phyloP scores from a whole-genome alignment of 2,888 invertebrate species.

The Cyclophora punctaria region DNA sequence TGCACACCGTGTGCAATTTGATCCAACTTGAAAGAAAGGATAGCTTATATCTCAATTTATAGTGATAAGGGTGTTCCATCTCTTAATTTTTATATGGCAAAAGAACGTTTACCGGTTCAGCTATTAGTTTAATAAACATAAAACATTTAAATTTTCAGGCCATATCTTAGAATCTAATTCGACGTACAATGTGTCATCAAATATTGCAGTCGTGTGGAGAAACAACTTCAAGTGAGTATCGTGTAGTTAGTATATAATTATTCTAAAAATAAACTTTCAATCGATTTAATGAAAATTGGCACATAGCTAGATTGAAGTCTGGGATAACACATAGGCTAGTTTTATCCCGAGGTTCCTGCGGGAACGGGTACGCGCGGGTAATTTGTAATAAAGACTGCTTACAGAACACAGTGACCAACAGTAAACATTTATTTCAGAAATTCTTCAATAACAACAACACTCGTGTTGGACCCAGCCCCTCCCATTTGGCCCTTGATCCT shows the following conservation, averaged over 20 bases:
- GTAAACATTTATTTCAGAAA: slow-evolving; percentile 20
- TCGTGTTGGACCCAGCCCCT: slow-evolving; percentile 39
- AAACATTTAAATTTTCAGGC: slow-evolving; percentile 28
- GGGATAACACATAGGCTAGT: background rate
- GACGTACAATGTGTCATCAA: slow-evolving; percentile 34
- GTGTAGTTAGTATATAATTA: background rate
- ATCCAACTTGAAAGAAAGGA: background rate
- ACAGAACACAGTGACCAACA: background rate
- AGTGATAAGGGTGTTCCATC: background rate
- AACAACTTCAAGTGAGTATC: slow-evolving; percentile 29
- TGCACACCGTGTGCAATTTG: too few species aligned
- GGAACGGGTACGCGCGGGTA: background rate
- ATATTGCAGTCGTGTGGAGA: slow-evolving; percentile 23
- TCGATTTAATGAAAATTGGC: background rate
- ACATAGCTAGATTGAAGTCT: background rate
- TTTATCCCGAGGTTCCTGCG: background rate
- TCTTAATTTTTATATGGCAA: background rate
- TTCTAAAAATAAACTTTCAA: slow-evolving; percentile 1
- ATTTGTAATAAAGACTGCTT: background rate
- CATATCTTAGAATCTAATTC: slow-evolving; percentile 28
- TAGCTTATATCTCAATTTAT: too few species aligned
- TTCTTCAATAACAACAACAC: slow-evolving; percentile 28
- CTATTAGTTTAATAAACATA: background rate
- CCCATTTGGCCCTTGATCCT: slow-evolving; percentile 51
- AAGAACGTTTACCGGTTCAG: background rate